Conservation (phyloP, 2,797 vertebrate genomes). For the Antrozous pallidus region DNA sequence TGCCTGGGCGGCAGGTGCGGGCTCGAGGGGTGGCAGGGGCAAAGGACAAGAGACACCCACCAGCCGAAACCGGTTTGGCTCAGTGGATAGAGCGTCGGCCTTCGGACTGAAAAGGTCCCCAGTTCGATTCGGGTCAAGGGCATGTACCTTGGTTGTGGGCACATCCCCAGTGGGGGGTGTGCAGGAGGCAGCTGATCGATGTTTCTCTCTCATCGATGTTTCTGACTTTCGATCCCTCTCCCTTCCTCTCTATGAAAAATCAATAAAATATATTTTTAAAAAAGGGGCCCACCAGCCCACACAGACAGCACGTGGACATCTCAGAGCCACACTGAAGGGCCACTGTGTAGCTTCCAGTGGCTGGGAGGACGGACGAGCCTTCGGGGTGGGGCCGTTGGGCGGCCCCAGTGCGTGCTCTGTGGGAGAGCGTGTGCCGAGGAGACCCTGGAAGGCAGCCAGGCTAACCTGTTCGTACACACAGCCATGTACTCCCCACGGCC, state of each 20-base stretch:
- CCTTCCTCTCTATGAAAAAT: too few relatives aligned
- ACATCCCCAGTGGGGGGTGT: too few relatives aligned
- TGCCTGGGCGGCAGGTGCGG: not conserved
- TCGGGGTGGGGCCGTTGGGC: not conserved
- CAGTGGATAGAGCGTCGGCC: too few relatives aligned
- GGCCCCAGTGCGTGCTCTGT: accelerated
- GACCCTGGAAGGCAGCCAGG: not conserved
- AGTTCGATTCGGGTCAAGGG: too few relatives aligned
- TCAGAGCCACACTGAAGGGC: accelerated
- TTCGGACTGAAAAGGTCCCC: too few relatives aligned
- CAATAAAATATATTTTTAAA: too few relatives aligned
- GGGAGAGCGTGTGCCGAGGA: not conserved
- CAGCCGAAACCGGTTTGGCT: too few relatives aligned
- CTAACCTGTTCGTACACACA: not conserved
- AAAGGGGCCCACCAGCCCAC: not conserved
- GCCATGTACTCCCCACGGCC: too few relatives aligned
- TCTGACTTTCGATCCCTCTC: too few relatives aligned
- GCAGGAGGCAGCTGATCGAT: too few relatives aligned
- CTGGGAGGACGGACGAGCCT: not conserved
- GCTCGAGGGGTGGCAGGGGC: not conserved
- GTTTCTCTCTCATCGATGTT: too few relatives aligned
- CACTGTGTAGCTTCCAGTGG: not conserved
- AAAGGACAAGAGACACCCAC: not conserved
- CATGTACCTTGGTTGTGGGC: too few relatives aligned
- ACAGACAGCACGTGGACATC: accelerated